Evolutionary conservation across 2,797 vertebrate genomes (phyloP), one percentile per base, ranked within the genome.

Genomic region (Zalophus californianus): DNA sequence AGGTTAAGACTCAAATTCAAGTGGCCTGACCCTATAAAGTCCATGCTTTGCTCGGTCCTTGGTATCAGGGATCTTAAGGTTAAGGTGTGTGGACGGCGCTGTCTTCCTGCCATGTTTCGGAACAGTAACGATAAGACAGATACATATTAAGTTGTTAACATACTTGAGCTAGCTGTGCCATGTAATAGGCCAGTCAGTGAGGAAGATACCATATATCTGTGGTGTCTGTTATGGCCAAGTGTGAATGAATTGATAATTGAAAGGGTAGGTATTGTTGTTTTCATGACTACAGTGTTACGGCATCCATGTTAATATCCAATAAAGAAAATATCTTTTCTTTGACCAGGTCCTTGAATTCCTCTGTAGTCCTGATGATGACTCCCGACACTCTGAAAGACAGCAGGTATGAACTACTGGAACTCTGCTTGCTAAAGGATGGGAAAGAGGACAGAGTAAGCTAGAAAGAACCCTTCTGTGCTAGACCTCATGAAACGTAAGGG

Each of bases 291-390:
- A 58, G 35, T 41, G 5, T 85, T 41, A 6, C 25, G 16, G 35
- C 13, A 7, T 68, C 12, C 25, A 12, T 72, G 84, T 66, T 86
- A 11, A 25, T 87, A 70, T 75, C 72, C 20, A 89, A 25, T 97
- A 35, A 64, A 85, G 91, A 90, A 80, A 38, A 35, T 72, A 23
- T n/a, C 12, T 91, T 84, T 96, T 94, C 84, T 97, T 95, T 97
- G 44, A 35, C 0, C 93, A 99, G 99, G 99, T 99, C 72, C 99
- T 99, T 86, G 99, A 99, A 98, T 99, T 99, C 97, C 99, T 99
- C 44, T 99, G 99, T 95, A 99, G 99, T 97, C 99, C 99, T 0
- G 99, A 99, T 7, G 99, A 99, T 15, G 99, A 99, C 79, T 99
- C 99, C 75, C 99, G 99, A 78, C 99, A 99, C 96, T 99, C 99